Base-by-base conservation (phyloP, 1,140 invertebrate genomes). In the Chlorops oryzae region DNA sequence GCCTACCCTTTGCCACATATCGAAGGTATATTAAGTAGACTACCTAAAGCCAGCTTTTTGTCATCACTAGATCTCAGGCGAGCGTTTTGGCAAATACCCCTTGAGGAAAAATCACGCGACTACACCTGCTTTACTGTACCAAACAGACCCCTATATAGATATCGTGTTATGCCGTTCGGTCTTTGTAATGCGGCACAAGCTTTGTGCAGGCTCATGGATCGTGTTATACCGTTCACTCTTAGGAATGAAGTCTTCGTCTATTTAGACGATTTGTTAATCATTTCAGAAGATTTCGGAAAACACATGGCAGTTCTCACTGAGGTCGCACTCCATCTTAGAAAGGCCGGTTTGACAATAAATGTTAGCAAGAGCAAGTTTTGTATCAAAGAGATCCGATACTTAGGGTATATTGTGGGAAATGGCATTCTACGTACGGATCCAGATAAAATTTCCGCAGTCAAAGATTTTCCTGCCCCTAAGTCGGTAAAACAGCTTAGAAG, bases 191-290 rank as follows among this genome's bases (percentile, higher is more conserved):
- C 41, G 6, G 12, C 44, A 4, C 44, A 28, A 20, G 17, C 23
- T 5, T n/a, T 45, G 24, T 45, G n/a, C 24, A 2, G 27, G 4
- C 23, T 46, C 13, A 46, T 17, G 44, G 44, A 46, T 3, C 13
- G 21, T 6, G 28, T 46, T 10, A 34, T 46, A 3, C 32, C 44
- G 9, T 12, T 18, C 5, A 3, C 2, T 13, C 21, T 46, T 9
- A 9, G 44, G 3, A 20, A 46, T 3, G 27, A 20, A 15, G 44
- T 34, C 3, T 35, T 34, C 18, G 27, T 46, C 7, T 46, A 46
- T 34, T 34, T 46, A 9, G 77, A 80, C 57, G 78, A 80, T 47
- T 58, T 78, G 3, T 47, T 78, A 0, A 56, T 78, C 9, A 60
- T 63, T 21, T 59, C 56, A n/a, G n/a, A n/a, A n/a, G n/a, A n/a